Percentiles rank a stretch among this genome's conserved stretches.
These are phyloP conservation scores for Araneus ventricosus DNA, from an alignment of 1,140 invertebrate species.

Conservation along the genomic window DNA sequence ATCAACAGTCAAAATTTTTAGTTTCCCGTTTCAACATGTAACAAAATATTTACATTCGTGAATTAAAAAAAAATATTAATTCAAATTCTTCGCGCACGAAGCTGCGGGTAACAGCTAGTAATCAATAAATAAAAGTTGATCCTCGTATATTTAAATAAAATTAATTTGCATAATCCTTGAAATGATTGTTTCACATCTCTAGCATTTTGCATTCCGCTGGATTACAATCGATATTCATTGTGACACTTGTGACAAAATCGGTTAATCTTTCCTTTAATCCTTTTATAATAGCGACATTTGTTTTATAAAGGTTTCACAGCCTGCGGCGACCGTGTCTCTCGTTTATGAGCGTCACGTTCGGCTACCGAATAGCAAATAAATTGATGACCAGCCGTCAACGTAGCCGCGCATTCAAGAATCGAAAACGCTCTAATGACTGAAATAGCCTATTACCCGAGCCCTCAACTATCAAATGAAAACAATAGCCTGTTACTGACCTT, in stretches of 20 bases:
- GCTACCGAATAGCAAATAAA: conserved; percentile 50
- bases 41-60: too few species aligned
- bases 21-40: too few species aligned
- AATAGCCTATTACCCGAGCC: conserved; percentile 46
- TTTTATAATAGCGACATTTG: background rate
- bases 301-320: background rate
- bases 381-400: conserved; percentile 32
- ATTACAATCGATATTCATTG: background rate
- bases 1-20: too few species aligned
- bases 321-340: background rate
- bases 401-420: background rate
- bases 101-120: too few species aligned
- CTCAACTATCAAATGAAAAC: conserved; percentile 9
- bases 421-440: conserved; percentile 45
- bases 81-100: too few species aligned
- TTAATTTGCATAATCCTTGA: too few species aligned
- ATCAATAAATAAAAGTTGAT: too few species aligned
- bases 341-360: conserved; percentile 30
- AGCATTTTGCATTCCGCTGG: background rate
- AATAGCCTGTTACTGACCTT: conserved; percentile 15
- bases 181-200: too few species aligned
- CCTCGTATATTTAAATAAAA: too few species aligned
- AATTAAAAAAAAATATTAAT: too few species aligned
- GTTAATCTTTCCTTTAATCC: background rate
- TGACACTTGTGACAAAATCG: conserved; percentile 17